These are phyloP conservation scores for Atherix ibis DNA, from an alignment of 2,888 invertebrate genomes.

Conservation along the genomic window DNA sequence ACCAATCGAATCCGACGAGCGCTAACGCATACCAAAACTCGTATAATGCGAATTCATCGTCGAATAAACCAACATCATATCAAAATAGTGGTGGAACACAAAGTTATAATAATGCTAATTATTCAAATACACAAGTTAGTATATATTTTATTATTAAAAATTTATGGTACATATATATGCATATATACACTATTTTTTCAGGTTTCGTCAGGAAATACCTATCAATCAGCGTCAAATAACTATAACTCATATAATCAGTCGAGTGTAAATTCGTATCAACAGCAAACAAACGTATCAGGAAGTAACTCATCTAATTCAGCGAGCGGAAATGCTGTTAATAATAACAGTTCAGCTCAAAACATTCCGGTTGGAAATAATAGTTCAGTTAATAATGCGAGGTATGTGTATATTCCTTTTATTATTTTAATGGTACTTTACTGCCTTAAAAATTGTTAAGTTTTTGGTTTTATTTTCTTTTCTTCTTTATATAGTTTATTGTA, in stretches of 20 bases:
- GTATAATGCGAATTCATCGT: slow-evolving; percentile 22
- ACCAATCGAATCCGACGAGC: slow-evolving; percentile 22
- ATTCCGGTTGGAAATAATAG: slow-evolving; percentile 30
- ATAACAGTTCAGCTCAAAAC: slow-evolving; percentile 27
- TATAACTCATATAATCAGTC: slow-evolving; percentile 31
- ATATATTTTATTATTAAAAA: not conserved
- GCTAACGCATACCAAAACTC: slow-evolving; percentile 25
- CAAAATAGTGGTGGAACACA: slow-evolving; percentile 25
- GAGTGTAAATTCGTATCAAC: slow-evolving; percentile 31
- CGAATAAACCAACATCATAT: slow-evolving; percentile 24
- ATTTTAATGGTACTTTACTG: too few relatives aligned
- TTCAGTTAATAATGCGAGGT: slow-evolving; percentile 27
- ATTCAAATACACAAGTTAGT: slow-evolving; percentile 27
- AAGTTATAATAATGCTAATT: slow-evolving; percentile 28
- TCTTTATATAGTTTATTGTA: slow-evolving; percentile 1
- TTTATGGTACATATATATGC: not conserved
- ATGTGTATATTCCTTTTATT: too few relatives aligned
- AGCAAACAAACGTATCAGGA: slow-evolving; percentile 16
- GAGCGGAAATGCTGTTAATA: slow-evolving; percentile 19
- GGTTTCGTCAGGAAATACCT: slow-evolving; percentile 27
- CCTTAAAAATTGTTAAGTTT: slow-evolving; percentile 2
- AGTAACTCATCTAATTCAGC: slow-evolving; percentile 11
- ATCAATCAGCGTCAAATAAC: slow-evolving; percentile 25
- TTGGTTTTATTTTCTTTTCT: slow-evolving; percentile 2
- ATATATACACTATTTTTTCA: slow-evolving; percentile 7